Conservation (phyloP, 2,113 vertebrate genomes). For the Hyla sarda region DNA sequence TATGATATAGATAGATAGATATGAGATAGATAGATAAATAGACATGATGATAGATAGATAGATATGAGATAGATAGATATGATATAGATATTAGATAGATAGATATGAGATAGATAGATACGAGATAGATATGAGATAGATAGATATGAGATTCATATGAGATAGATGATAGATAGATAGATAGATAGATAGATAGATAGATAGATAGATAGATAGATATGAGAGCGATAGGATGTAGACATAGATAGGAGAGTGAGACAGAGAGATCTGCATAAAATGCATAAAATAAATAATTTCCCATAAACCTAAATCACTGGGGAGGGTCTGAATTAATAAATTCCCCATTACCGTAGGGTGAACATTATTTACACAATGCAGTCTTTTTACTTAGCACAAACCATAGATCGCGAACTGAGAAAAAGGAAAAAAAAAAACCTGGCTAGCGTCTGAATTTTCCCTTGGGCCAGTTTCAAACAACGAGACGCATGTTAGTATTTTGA, state of each 20-base stretch:
- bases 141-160: neutral
- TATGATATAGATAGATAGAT: no score
- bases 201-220: neutral
- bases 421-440: neutral
- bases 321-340: neutral
- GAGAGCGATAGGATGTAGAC: neutral
- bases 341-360: neutral
- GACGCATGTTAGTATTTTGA: slow-evolving; percentile 21
- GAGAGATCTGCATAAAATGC: neutral
- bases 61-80: no score
- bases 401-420: neutral
- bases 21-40: no score
- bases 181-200: neutral
- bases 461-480: neutral
- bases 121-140: neutral
- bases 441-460: neutral
- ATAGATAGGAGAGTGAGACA: neutral
- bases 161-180: no score
- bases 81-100: no score
- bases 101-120: neutral
- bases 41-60: no score
- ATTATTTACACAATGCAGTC: neutral
- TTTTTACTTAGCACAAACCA: neutral
- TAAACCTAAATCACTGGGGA: no score
- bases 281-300: no score